Conservation (phyloP, 2,797 vertebrate species). For the Cygnus olor region DNA sequence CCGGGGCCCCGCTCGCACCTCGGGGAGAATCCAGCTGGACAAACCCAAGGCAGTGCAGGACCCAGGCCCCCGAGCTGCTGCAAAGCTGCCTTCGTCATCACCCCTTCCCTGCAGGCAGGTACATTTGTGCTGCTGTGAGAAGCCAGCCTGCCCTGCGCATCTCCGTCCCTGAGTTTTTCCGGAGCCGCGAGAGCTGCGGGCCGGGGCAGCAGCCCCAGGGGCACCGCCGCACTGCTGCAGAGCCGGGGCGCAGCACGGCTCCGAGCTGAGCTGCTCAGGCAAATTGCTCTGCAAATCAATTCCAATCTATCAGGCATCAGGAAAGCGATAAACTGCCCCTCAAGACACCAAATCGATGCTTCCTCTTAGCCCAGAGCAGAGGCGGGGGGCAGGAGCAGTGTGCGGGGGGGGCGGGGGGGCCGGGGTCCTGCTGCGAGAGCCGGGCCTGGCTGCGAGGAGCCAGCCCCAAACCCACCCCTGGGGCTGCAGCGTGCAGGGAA, state of each 20-base stretch:
- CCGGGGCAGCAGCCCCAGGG: neutral
- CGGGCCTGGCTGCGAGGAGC: neutral
- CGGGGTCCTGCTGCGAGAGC: neutral
- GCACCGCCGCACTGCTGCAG: neutral
- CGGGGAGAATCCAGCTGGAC: rapidly evolving
- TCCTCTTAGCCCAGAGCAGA: neutral
- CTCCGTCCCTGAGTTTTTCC: neutral
- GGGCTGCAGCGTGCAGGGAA: rapidly evolving
- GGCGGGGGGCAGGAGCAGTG: neutral
- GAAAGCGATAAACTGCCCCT: neutral
- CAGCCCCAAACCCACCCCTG: rapidly evolving
- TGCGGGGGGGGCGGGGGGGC: neutral
- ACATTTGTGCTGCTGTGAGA: neutral
- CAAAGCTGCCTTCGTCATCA: rapidly evolving
- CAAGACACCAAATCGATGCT: neutral
- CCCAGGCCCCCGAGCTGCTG: rapidly evolving
- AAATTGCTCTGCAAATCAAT: constrained; percentile 23
- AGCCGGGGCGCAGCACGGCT: rapidly evolving
- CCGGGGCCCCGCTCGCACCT: rapidly evolving
- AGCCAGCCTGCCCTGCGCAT: rapidly evolving
- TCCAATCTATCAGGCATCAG: neutral
- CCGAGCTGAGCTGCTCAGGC: neutral
- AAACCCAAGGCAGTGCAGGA: rapidly evolving
- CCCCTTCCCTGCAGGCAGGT: rapidly evolving
- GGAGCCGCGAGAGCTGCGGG: rapidly evolving